Conservation (phyloP, 92 coral and sea anemone species). For the Meandrina meandrites region DNA sequence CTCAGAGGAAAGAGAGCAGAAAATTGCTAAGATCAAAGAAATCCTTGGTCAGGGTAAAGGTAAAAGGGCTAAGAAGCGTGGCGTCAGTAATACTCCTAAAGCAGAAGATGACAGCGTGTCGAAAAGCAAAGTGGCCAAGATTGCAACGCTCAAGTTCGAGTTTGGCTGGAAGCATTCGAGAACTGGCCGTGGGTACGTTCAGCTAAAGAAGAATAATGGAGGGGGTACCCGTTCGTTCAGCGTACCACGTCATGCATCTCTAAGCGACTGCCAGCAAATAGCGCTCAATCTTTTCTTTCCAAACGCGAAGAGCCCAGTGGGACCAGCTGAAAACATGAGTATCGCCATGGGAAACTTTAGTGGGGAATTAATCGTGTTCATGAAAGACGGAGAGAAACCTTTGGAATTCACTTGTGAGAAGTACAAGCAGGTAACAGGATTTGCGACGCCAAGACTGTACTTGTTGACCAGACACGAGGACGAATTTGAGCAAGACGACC, state of each 20-base stretch:
- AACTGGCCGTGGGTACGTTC: conserved; percentile 31
- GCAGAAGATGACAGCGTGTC: conserved; percentile 17
- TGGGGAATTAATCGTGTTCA: too few relatives aligned
- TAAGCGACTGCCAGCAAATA: conserved; percentile 28
- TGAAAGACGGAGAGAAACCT: too few relatives aligned
- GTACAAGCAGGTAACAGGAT: conserved; percentile 48
- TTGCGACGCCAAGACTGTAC: too few relatives aligned
- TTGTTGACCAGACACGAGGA: conserved; percentile 21
- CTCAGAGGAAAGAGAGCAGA: conserved; percentile 16
- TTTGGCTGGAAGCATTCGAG: conserved; percentile 47
- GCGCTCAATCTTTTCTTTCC: conserved; percentile 47
- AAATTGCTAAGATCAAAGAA: conserved; percentile 1
- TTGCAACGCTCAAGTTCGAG: conserved; percentile 28
- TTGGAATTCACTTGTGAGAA: conserved; percentile 40
- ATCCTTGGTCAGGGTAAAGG: conserved; percentile 11
- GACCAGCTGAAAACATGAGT: background rate
- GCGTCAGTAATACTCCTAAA: background rate
- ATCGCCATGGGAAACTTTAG: conserved; percentile 31
- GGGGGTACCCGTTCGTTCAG: conserved; percentile 21
- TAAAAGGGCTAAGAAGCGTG: background rate
- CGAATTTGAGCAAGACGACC: too few relatives aligned
- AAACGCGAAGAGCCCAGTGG: conserved; percentile 31
- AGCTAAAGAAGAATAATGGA: conserved; percentile 18
- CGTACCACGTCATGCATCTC: conserved; percentile 29
- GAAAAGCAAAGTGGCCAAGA: conserved; percentile 15